A percentile compares a stretch with the other conserved stretches of the same genome.
Evolutionary conservation across 2,113 vertebrate species (phyloP).

Genomic region (Zosterops pallidus): DNA sequence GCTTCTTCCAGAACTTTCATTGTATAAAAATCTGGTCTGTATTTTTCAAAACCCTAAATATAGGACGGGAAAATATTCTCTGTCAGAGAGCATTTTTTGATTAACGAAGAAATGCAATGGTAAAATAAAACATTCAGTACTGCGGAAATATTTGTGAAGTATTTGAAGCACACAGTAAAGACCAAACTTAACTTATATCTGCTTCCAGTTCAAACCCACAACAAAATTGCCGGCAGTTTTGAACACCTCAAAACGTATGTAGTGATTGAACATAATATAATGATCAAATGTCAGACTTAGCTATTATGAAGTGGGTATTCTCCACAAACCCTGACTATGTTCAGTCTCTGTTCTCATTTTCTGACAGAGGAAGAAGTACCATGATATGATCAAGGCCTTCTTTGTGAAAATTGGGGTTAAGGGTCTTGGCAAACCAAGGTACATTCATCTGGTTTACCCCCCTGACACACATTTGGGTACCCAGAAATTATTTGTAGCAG

Average conservation of each 20-base stretch:
- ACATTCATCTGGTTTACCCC: neutral
- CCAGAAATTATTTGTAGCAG: slow-evolving; percentile 43
- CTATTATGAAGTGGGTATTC: neutral
- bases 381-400: neutral
- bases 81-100: neutral
- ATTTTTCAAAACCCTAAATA: slow-evolving; percentile 5
- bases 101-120: neutral
- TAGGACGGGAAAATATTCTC: neutral
- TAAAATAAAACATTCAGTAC: neutral
- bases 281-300: neutral
- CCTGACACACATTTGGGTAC: neutral
- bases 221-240: neutral
- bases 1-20: neutral
- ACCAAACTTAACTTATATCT: neutral
- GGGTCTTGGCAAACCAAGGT: neutral
- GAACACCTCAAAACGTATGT: neutral
- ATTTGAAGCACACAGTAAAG: neutral
- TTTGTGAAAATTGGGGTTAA: neutral
- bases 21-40: neutral
- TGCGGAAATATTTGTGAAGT: neutral
- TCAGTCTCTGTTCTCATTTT: neutral
- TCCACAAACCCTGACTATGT: neutral
- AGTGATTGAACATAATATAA: neutral
- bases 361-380: neutral
- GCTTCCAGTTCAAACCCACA: neutral